Conservation (phyloP, 2,797 vertebrate genomes). For the Eospalax fontanierii region DNA sequence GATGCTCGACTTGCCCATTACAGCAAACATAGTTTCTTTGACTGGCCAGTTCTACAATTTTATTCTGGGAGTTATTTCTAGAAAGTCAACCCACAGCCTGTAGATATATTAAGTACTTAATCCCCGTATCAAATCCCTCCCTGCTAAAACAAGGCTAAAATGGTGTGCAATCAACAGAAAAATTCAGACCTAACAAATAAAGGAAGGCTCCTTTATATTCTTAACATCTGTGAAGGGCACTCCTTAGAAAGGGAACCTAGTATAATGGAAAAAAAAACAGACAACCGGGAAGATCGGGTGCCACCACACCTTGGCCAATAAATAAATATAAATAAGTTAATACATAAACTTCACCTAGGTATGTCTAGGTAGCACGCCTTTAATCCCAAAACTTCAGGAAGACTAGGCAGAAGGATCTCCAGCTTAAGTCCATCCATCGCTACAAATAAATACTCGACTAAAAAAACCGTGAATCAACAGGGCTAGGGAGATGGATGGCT, state of each 20-base stretch:
- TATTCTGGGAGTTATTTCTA: conserved; percentile 57
- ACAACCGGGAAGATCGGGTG: neutral
- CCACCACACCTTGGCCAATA: no score
- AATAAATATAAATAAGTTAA: neutral
- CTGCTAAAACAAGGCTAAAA: neutral
- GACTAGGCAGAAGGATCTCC: neutral
- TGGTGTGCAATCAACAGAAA: neutral
- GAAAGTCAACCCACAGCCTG: conserved; percentile 52
- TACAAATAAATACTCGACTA: neutral
- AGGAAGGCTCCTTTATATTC: neutral
- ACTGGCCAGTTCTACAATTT: conserved; percentile 12
- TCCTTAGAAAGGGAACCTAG: neutral
- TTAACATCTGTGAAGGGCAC: conserved; percentile 18
- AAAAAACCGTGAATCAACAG: neutral
- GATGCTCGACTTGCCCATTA: neutral
- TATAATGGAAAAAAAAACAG: neutral
- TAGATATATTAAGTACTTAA: conserved; percentile 42
- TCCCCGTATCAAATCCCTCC: conserved; percentile 40
- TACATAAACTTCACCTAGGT: neutral
- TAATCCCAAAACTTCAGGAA: neutral
- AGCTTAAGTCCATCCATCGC: neutral
- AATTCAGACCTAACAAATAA: conserved; percentile 36
- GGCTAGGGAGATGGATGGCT: neutral
- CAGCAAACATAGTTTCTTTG: neutral
- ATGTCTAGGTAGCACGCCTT: neutral